Evolutionary conservation across 2,888 invertebrate genomes (phyloP).

Genomic region (Dicyrtomina minuta): DNA sequence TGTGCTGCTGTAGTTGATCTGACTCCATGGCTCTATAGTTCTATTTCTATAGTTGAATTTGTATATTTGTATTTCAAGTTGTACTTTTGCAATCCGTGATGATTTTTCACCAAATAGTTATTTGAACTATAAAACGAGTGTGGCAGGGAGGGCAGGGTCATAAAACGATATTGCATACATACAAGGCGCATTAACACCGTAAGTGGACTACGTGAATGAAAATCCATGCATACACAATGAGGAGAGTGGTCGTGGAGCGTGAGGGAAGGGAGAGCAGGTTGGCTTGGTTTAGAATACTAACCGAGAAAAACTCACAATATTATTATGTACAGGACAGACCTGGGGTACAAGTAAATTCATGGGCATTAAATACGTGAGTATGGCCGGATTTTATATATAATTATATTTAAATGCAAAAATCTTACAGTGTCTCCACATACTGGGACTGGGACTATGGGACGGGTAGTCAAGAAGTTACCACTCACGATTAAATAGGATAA

Average conservation of each 20-base stretch:
- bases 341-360: too few species aligned
- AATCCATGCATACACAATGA: slow-evolving; percentile 30
- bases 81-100: not conserved
- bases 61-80: not conserved
- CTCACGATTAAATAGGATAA: too few species aligned
- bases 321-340: too few species aligned
- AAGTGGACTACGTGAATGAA: slow-evolving; percentile 24
- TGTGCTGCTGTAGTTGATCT: not conserved
- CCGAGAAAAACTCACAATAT: too few species aligned
- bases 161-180: slow-evolving; percentile 27
- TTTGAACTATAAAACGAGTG: slow-evolving; percentile 26
- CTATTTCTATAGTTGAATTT: not conserved
- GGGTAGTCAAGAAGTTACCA: too few species aligned
- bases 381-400: too few species aligned
- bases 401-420: too few species aligned
- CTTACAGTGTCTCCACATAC: too few species aligned
- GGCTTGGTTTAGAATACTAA: too few species aligned
- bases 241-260: not conserved
- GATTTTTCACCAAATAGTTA: slow-evolving; percentile 22
- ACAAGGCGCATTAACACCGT: slow-evolving; percentile 30
- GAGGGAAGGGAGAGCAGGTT: not conserved
- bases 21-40: not conserved
- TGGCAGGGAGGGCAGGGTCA: slow-evolving; percentile 21
- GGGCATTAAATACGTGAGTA: too few species aligned
- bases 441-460: too few species aligned